A percentile compares a stretch with the other conserved stretches of the same genome.
These are phyloP conservation scores for Siniperca undulata DNA, from an alignment of 2,797 vertebrate genomes.

Conservation along the genomic window DNA sequence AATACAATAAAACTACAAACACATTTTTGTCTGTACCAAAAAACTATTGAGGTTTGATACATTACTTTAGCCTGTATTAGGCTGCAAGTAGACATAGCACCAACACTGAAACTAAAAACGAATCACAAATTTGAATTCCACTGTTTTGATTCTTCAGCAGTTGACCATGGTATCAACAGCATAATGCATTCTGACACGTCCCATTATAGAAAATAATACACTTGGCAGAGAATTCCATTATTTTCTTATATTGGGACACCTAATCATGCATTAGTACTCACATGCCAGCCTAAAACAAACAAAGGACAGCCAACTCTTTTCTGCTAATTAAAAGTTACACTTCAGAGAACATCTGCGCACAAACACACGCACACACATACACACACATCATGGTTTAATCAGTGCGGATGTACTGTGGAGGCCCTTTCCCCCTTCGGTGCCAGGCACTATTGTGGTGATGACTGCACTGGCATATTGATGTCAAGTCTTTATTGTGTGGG, in stretches of 20 bases:
- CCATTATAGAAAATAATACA: background rate
- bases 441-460: constrained; percentile 65
- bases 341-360: background rate
- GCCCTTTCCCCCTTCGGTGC: constrained; percentile 58
- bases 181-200: accelerated
- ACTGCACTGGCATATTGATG: constrained; percentile 76
- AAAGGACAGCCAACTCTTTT: constrained; percentile 14
- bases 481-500: constrained; percentile 78
- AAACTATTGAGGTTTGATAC: background rate
- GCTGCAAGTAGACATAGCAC: background rate
- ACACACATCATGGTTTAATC: constrained; percentile 66
- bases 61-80: background rate
- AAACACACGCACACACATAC: constrained; percentile 21
- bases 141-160: background rate
- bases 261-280: background rate
- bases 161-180: background rate
- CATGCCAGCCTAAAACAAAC: background rate
- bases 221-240: background rate
- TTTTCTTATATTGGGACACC: background rate
- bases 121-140: background rate
- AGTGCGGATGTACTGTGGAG: constrained; percentile 63
- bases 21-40: background rate
- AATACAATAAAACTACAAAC: background rate
- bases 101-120: background rate
- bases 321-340: constrained; percentile 54